Conservation (phyloP, 2,113 vertebrate species). For the Callipepla squamata region DNA sequence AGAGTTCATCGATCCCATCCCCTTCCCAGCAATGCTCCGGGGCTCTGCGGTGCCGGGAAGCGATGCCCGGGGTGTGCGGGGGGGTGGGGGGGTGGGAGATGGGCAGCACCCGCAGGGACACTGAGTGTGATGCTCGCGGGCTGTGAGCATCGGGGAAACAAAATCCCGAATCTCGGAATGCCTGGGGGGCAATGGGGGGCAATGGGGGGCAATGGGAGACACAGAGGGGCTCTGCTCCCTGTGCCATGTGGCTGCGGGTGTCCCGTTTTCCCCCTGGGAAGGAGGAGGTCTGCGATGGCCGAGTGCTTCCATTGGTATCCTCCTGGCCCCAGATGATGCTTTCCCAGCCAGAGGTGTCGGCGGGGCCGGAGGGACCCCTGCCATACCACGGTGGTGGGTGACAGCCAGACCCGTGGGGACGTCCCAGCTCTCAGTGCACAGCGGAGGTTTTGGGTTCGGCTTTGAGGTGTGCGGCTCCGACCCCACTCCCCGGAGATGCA, state of each 20-base stretch:
- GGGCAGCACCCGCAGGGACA: neutral
- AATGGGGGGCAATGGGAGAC: neutral
- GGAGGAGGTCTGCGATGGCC: neutral
- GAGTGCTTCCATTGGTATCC: neutral
- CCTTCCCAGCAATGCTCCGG: neutral
- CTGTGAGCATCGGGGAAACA: neutral
- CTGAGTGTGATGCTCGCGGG: neutral
- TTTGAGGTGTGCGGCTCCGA: neutral
- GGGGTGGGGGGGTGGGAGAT: too few species aligned
- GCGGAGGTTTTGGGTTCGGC: neutral
- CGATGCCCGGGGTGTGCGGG: accelerated
- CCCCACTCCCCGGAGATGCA: accelerated
- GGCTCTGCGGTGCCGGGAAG: neutral
- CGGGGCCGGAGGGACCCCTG: neutral
- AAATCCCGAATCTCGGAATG: neutral
- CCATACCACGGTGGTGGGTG: accelerated
- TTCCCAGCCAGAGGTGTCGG: neutral
- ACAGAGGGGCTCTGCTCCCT: neutral
- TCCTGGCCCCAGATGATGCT: neutral
- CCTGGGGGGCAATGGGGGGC: neutral
- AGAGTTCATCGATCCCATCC: constrained; percentile 10
- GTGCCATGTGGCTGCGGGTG: accelerated
- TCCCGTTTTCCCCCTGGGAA: neutral
- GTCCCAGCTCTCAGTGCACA: neutral
- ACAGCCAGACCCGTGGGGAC: neutral